Conservation (phyloP, 2,113 vertebrate genomes). For the Eolophus roseicapilla region DNA sequence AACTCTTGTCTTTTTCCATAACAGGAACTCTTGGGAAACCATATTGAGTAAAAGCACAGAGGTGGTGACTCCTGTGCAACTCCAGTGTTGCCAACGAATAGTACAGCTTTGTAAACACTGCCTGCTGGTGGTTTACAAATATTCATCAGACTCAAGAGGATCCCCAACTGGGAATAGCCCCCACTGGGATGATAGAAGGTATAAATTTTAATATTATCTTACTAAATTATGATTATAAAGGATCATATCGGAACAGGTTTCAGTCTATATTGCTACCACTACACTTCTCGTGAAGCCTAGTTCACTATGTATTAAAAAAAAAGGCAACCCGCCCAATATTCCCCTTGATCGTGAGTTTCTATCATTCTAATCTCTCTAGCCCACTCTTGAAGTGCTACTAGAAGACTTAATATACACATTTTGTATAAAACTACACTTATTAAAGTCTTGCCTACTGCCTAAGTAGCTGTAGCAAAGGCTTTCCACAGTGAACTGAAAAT, state of each 20-base stretch:
- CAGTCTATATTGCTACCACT: not conserved
- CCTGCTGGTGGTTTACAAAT: constrained; percentile 95
- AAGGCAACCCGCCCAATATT: not conserved
- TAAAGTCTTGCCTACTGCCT: not conserved
- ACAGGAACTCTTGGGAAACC: constrained; percentile 91
- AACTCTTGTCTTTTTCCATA: constrained; percentile 62
- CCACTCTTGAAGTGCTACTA: not conserved
- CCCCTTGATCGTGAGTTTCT: not conserved
- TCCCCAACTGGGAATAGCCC: constrained; percentile 82
- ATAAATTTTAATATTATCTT: constrained; percentile 9
- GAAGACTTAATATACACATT: not conserved
- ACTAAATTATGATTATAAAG: not conserved
- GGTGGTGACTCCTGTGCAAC: constrained; percentile 83
- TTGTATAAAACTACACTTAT: not conserved
- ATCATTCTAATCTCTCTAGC: not conserved
- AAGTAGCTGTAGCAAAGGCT: constrained; percentile 3
- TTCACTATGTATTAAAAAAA: not conserved
- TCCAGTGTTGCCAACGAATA: constrained; percentile 92
- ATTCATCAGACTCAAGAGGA: constrained; percentile 86
- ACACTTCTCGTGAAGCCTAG: not conserved
- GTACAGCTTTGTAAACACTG: constrained; percentile 96
- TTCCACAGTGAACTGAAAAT: constrained; percentile 47
- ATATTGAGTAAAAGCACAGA: constrained; percentile 91
- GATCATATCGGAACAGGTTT: not conserved
- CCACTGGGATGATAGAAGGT: constrained; percentile 94